Percentiles rank a stretch among this genome's conserved stretches.
phyloP scores from a whole-genome alignment of 2,888 invertebrate genomes.

The Hypsopygia costalis region DNA sequence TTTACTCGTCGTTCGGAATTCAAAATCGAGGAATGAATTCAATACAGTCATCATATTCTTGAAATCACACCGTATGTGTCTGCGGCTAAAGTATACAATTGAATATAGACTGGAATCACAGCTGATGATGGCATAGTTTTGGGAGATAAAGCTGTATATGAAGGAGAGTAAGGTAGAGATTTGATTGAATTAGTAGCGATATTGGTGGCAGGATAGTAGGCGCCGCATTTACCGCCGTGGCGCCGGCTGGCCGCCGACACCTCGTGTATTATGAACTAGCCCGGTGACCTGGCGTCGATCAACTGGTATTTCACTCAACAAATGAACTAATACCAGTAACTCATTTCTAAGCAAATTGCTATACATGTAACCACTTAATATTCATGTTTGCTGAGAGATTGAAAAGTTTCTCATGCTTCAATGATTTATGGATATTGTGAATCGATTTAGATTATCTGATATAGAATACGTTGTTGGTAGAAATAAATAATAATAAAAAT shows the following conservation, averaged over 20 bases:
- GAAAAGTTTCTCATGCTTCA: constrained; percentile 4
- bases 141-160: constrained; percentile 22
- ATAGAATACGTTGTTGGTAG: not conserved
- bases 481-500: no score
- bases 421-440: constrained; percentile 9
- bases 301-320: constrained; percentile 71
- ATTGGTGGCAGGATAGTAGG: constrained; percentile 70
- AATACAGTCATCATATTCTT: constrained; percentile 26
- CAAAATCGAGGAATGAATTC: constrained; percentile 68
- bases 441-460: constrained; percentile 1
- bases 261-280: constrained; percentile 79
- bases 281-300: constrained; percentile 76
- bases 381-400: constrained; percentile 23
- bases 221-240: constrained; percentile 72
- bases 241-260: constrained; percentile 77
- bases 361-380: constrained; percentile 41
- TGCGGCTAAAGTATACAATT: constrained; percentile 31
- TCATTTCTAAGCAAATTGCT: constrained; percentile 55
- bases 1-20: constrained; percentile 69
- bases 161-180: constrained; percentile 24
- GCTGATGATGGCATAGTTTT: constrained; percentile 30
- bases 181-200: constrained; percentile 24
- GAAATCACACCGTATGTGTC: constrained; percentile 23
- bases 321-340: constrained; percentile 50
- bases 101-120: constrained; percentile 31